Base-by-base conservation (phyloP, 1,140 invertebrate genomes). In the Matsumurasca onukii region DNA sequence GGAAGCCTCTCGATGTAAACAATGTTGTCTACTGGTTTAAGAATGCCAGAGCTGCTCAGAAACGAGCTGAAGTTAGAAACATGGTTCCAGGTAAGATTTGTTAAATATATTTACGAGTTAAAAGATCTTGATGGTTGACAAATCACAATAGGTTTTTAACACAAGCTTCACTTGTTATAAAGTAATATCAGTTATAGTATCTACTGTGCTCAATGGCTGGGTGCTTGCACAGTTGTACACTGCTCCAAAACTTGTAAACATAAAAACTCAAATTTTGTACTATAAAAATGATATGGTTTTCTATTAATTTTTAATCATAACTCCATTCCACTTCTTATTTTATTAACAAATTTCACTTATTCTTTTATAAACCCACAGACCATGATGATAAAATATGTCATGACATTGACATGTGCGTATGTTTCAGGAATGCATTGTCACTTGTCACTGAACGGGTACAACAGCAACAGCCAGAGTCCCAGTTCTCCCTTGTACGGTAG, bases 1-100 rank as follows among this genome's bases (percentile, higher is more conserved):
- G 94, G 48, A 97, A 98, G 76, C 95, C 94, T 0, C 82, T 98
- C 25, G 96, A 99, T 80, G 89, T 98, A 0, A 97, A 97, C 76
- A 99, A 99, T 78, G 95, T 99, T 13, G 95, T 98, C 24, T 98
- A 98, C 79, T 98, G 97, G 97, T 98, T 99, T 78, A 99, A 98
- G 80, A 98, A 99, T 78, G 95, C 97, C 0, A 84, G 97, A 65
- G 97, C 97, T 12, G 96, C 97, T 1, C 92, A 95, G 78, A 96
- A 98, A 77, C 83, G 95, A 48, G 91, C 91, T 0, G 91, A 93
- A 80, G 86, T 89, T 66, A 83, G 91, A 3, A 83, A 69, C 51
- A 39, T 74, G 12, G 65, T 62, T 62, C 71, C 74, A 69, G 74
- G 73, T 75, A 55, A 39, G 34, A 39, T n/a, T n/a, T n/a, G n/a